A percentile compares a stretch with the other conserved stretches of the same genome.
Evolutionary conservation across 2,113 vertebrate species (phyloP).

Genomic region (Pogona vitticeps): DNA sequence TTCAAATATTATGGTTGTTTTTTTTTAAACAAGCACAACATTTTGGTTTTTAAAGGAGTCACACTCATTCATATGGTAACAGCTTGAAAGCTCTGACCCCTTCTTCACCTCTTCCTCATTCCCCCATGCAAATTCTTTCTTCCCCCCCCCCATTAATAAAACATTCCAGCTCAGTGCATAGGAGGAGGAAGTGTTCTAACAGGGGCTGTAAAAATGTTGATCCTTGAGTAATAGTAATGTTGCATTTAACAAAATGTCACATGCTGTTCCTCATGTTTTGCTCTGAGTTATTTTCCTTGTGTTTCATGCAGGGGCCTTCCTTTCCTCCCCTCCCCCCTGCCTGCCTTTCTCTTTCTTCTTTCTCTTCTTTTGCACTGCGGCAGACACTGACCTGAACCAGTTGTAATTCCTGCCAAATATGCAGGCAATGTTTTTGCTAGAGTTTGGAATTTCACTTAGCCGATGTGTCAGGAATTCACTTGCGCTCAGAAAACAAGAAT

Average conservation of each 20-base stretch:
- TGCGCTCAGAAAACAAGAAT: slow-evolving; percentile 74
- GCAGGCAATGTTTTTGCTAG: slow-evolving; percentile 79
- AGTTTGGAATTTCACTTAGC: slow-evolving; percentile 77
- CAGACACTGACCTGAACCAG: slow-evolving; percentile 79
- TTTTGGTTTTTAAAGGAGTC: background rate
- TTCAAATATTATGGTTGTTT: too few species aligned
- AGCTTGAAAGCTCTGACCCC: slow-evolving; percentile 62
- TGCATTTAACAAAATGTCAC: slow-evolving; percentile 66
- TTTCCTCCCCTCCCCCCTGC: slow-evolving; percentile 47
- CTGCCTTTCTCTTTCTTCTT: background rate
- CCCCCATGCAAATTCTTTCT: slow-evolving; percentile 8
- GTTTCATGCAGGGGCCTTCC: slow-evolving; percentile 40
- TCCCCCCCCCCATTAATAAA: slow-evolving; percentile 15
- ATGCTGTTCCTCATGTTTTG: slow-evolving; percentile 69
- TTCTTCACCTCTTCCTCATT: slow-evolving; percentile 53
- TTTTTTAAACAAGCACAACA: background rate
- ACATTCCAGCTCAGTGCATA: slow-evolving; percentile 58
- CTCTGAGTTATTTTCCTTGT: slow-evolving; percentile 60
- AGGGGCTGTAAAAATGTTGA: slow-evolving; percentile 58
- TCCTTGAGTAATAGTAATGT: slow-evolving; percentile 61
- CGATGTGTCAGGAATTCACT: slow-evolving; percentile 79
- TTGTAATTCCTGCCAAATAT: slow-evolving; percentile 78
- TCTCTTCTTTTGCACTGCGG: slow-evolving; percentile 65
- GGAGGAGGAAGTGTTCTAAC: slow-evolving; percentile 67
- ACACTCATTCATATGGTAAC: slow-evolving; percentile 50